phyloP scores from a whole-genome alignment of 2,797 vertebrate genomes.

The Syncerus caffer region DNA sequence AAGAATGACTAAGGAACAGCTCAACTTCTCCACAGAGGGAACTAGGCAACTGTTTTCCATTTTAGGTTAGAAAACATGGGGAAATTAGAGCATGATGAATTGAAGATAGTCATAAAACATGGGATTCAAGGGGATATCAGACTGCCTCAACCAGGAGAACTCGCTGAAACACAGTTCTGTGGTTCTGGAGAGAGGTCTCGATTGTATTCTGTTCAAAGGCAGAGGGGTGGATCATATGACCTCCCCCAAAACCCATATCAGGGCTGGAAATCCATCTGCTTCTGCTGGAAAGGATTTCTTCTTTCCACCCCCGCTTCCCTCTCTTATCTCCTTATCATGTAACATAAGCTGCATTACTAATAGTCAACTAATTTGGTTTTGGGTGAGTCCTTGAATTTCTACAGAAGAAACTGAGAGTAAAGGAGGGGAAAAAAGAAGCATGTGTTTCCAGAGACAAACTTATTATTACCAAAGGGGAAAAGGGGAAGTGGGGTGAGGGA shows the following conservation, averaged over 20 bases:
- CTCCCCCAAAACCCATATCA: neutral
- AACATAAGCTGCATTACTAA: neutral
- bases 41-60: slow-evolving; percentile 1
- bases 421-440: neutral
- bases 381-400: neutral
- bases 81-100: neutral
- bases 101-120: neutral
- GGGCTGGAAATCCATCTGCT: neutral
- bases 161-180: neutral
- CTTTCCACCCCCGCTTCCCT: neutral
- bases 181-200: neutral
- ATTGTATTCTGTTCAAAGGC: neutral
- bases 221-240: neutral
- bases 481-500: no score
- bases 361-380: neutral
- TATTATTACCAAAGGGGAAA: neutral
- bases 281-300: neutral
- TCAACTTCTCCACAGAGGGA: neutral
- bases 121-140: neutral
- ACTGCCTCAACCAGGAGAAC: neutral
- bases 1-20: neutral
- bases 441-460: neutral
- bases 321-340: neutral
- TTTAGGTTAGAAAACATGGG: neutral
- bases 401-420: neutral